These are phyloP conservation scores for Drosophila chauvacae DNA, from an alignment of 1,140 invertebrate genomes.

Conservation along the genomic window DNA sequence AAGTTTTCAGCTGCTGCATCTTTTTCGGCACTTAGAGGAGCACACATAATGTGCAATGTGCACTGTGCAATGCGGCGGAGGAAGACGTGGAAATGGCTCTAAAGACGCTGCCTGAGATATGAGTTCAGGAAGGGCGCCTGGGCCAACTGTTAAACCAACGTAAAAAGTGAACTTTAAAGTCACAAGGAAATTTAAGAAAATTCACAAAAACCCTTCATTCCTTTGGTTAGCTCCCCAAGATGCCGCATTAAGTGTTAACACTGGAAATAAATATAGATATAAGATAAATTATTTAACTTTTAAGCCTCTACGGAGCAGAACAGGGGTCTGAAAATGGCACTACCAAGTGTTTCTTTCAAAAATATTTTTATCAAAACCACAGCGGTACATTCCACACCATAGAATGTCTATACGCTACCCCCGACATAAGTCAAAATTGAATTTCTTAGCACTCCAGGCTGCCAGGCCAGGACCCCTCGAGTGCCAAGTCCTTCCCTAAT, in stretches of 20 bases:
- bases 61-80: constrained; percentile 20
- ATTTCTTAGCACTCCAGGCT: not conserved
- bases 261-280: too few species aligned
- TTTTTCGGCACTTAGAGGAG: constrained; percentile 51
- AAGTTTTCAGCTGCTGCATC: constrained; percentile 47
- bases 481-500: constrained; percentile 14
- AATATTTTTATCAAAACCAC: not conserved
- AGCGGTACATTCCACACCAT: not conserved
- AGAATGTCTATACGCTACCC: not conserved
- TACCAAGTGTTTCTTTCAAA: too few species aligned
- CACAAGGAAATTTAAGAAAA: not conserved
- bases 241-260: too few species aligned
- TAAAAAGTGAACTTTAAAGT: not conserved
- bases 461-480: not conserved
- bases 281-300: too few species aligned
- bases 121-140: constrained; percentile 30
- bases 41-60: constrained; percentile 44
- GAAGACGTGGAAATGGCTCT: constrained; percentile 39
- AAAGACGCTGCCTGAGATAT: constrained; percentile 43
- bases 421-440: not conserved
- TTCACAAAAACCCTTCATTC: too few species aligned
- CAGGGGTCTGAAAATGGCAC: too few species aligned
- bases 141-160: not conserved
- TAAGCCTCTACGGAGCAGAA: not conserved
- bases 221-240: too few species aligned